These are phyloP conservation scores for Nixonia krombeini DNA, from an alignment of 1,140 invertebrate genomes.

Conservation along the genomic window DNA sequence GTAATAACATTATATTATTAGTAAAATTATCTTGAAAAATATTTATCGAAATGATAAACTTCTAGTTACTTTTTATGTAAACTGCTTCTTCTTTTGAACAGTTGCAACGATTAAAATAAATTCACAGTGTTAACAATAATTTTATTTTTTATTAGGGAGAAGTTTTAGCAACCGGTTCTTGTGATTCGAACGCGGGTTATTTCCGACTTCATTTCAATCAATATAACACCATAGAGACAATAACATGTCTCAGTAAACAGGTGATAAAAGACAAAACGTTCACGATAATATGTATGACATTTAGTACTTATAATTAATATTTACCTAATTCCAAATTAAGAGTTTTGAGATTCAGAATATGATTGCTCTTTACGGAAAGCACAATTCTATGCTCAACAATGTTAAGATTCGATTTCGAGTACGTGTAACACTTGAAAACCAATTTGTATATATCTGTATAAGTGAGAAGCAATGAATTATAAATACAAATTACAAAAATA, in stretches of 20 bases:
- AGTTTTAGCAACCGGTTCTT: slow-evolving; percentile 67
- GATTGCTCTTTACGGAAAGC: slow-evolving; percentile 74
- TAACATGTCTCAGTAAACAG: slow-evolving; percentile 74
- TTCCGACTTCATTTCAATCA: slow-evolving; percentile 75
- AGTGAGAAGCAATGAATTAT: too few relatives aligned
- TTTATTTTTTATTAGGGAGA: slow-evolving; percentile 57
- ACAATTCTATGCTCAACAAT: slow-evolving; percentile 76
- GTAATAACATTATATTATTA: too few relatives aligned
- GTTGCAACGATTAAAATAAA: too few relatives aligned
- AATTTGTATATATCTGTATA: background rate
- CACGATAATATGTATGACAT: background rate
- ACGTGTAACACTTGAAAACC: slow-evolving; percentile 24
- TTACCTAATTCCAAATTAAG: slow-evolving; percentile 53
- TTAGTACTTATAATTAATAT: background rate
- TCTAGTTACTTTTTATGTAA: too few relatives aligned
- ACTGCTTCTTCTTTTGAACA: too few relatives aligned
- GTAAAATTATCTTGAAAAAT: too few relatives aligned
- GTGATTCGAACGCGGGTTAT: slow-evolving; percentile 69
- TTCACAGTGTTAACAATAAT: slow-evolving; percentile 16
- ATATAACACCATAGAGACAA: slow-evolving; percentile 70
- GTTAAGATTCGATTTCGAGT: slow-evolving; percentile 72
- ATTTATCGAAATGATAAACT: too few relatives aligned
- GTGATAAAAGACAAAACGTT: slow-evolving; percentile 45
- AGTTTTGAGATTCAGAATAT: slow-evolving; percentile 72
- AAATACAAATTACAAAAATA: too few relatives aligned